Percentiles rank a stretch among this genome's conserved stretches.
These are phyloP conservation scores for Sebastes dallii DNA, from an alignment of 2,797 vertebrate species.

Conservation along the genomic window DNA sequence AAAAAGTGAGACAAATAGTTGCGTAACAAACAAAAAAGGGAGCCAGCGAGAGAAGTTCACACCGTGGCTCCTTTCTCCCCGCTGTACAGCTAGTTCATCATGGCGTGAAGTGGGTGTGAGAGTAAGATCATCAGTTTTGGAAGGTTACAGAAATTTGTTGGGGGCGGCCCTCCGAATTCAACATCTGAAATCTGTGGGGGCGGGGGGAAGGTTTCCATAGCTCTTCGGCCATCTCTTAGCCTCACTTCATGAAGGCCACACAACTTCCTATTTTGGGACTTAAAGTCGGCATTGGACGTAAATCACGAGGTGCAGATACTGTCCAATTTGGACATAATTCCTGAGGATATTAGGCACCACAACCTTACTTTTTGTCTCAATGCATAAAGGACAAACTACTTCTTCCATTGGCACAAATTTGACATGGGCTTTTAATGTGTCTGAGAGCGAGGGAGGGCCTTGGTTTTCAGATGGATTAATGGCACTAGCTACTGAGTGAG, in stretches of 20 bases:
- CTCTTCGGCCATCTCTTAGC: not conserved
- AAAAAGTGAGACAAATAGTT: not conserved
- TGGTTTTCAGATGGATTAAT: conserved; percentile 59
- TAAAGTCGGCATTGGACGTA: not conserved
- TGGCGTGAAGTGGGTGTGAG: no score
- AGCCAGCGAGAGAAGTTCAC: not conserved
- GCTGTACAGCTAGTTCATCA: no score
- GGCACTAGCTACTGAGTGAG: conserved; percentile 11
- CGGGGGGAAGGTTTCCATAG: no score
- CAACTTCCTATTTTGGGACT: not conserved
- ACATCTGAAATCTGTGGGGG: no score
- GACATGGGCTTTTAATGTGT: not conserved
- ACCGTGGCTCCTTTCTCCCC: not conserved
- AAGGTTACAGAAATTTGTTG: no score
- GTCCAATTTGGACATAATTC: not conserved
- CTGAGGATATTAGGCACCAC: not conserved
- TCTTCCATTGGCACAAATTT: not conserved
- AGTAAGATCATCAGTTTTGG: no score
- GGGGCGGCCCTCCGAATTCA: no score
- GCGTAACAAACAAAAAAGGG: not conserved
- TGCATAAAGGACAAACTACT: not conserved
- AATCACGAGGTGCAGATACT: not conserved
- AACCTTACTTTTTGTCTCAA: not conserved
- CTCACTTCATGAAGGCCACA: not conserved
- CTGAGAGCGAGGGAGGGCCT: not conserved